Evolutionary conservation across 2,797 vertebrate genomes (phyloP), one percentile per base, ranked within the genome.

Genomic region (Macropus fuliginosus): DNA sequence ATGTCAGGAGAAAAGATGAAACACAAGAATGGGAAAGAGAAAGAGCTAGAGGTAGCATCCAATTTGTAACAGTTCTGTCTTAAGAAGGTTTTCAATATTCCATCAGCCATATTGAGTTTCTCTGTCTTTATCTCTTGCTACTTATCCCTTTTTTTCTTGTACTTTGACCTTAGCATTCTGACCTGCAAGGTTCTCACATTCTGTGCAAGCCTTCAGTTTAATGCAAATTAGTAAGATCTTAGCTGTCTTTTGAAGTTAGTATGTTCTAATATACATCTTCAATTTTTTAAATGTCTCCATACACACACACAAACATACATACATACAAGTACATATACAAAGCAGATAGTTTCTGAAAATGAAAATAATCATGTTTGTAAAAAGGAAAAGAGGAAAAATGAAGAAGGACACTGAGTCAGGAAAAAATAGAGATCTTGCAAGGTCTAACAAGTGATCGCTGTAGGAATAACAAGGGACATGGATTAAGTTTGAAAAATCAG

Each of bases 1-100:
- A 97, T 98, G 98, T 98, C 97, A 96, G 96, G 97, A 98, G 96
- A 98, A 98, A 98, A 98, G 97, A 98, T 97, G 98, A 97, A 97
- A 97, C 97, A 97, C 97, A 98, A 98, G 98, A 98, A 97, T 97
- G 90, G 93, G 95, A 98, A 97, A 98, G 12, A 90, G 98, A 97
- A 98, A 96, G 96, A 97, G 96, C 98, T 94, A 96, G 97, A 98
- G 96, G 98, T 97, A 98, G 97, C 97, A 93, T 94, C 96, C 98
- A 97, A 98, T 98, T 98, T 97, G 97, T 95, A 95, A 97, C 94
- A 34, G 62, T 98, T 98, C 62, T 98, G 97, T 98, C 98, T 97
- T 96, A 97, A 97, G 98, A 98, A 97, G 97, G 96, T 98, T 98
- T 98, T 98, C 97, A 97, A 66, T 94, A 97, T 89, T 95, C 92